Evolutionary conservation across 2,113 vertebrate genomes (phyloP), one percentile per base, ranked within the genome.

Genomic region (Picathartes gymnocephalus): DNA sequence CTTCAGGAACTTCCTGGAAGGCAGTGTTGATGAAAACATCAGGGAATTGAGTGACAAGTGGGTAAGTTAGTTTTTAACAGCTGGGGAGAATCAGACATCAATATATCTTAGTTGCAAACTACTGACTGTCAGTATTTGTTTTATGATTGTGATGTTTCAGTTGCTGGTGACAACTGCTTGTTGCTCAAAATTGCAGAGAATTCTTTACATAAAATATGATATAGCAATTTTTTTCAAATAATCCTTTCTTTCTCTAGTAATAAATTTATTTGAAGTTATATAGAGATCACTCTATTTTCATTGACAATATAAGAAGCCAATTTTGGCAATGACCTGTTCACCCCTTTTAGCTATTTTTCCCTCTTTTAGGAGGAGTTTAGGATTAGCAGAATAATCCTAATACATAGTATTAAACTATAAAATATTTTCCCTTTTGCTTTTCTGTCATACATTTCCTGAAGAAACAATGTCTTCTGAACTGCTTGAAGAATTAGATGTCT

Each of bases 91-190:
- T 66, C 39, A 88, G 45, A 65, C 54, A 94, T 79, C 62, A 40
- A 22, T 79, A 28, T 40, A 72, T 61, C 61, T 85, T 35, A 65
- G 66, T 10, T 72, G 57, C 33, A 86, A 87, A 93, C 85, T 87
- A 85, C 84, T 74, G 51, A 47, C 69, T 91, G 64, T 57, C 84
- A 95, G 45, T 72, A 24, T 88, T 94, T 95, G 62, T 69, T 92
- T 94, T 70, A 57, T 51, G 40, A 58, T 60, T 89, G 62, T 40
- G 71, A 88, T 90, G 56, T 85, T 96, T 86, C 79, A 47, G 24
- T 58, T 82, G 39, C 66, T 89, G 81, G 69, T 92, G 84, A 88
- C 87, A 95, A 40, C 66, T 62, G 39, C 33, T 73, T 50, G 14
- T 62, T 66, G 45, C 58, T 93, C 8, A 2, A 76, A 90, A 93